Percentiles rank a stretch among this genome's conserved stretches.
phyloP scores from a whole-genome alignment of 2,888 invertebrate species.

The Omphaloscelis lunosa region DNA sequence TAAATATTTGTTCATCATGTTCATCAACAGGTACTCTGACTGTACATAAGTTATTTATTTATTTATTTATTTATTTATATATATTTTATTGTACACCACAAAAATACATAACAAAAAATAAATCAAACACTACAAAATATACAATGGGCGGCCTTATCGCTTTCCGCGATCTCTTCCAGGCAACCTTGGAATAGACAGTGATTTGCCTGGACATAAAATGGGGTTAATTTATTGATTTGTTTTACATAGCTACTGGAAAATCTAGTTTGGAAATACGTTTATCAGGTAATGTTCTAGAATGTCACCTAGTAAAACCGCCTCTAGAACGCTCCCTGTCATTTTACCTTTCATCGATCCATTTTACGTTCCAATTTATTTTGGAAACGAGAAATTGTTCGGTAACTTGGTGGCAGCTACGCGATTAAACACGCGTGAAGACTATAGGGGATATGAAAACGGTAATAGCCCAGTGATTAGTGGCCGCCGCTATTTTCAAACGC shows the following conservation, averaged over 20 bases:
- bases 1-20: neutral
- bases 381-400: constrained; percentile 30
- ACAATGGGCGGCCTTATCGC: too few relatives aligned
- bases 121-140: too few relatives aligned
- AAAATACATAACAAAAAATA: too few relatives aligned
- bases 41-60: neutral
- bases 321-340: neutral
- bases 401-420: constrained; percentile 21
- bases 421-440: constrained; percentile 30
- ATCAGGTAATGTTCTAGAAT: neutral
- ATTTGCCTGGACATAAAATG: too few relatives aligned
- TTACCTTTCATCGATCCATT: constrained; percentile 35
- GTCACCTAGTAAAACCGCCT: neutral
- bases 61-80: too few relatives aligned
- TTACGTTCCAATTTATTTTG: constrained; percentile 35
- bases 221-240: neutral
- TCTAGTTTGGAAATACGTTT: neutral
- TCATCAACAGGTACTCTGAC: neutral
- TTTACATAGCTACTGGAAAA: neutral
- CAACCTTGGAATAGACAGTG: too few relatives aligned
- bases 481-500: constrained; percentile 39
- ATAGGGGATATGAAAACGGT: constrained; percentile 52
- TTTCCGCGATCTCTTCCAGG: too few relatives aligned
- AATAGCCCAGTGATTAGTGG: constrained; percentile 56
- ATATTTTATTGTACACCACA: too few relatives aligned